Base-by-base conservation (phyloP, 2,888 invertebrate species). In the Tribolium freemani region DNA sequence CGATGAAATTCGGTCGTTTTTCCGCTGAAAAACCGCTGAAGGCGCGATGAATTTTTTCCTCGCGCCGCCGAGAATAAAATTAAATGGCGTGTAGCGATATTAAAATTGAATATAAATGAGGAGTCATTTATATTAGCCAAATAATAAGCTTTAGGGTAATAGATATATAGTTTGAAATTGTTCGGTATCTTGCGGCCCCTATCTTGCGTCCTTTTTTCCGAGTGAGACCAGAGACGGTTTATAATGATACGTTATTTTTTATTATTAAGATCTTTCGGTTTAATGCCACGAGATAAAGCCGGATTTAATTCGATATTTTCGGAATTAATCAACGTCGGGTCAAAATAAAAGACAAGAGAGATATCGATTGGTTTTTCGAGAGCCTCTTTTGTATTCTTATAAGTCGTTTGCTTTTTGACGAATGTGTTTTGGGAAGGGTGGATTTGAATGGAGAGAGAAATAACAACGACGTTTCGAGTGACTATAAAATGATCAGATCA, bases 161-260 rank as follows among this genome's bases (percentile, higher is more conserved):
- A 82, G 82, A 83, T 79, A 26, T 26, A 81, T 81, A 81, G 81
- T 81, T 81, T 81, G 76, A 75, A 76, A 78, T 81, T 79, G 77
- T 77, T 74, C 69, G 69, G 77, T 75, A 72, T 76, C 76, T 72
- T 72, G 72, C 75, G 74, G 77, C 75, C 76, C 77, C 79, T 73
- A 67, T 67, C 54, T 44, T 60, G 48, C 60, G 6, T 69, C 48
- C 72, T 70, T 60, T 56, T 46, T 75, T 54, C 8, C 20, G 21
- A 46, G 68, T 57, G 60, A 71, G 46, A 63, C 66, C 38, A 16
- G 69, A 69, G 71, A 66, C 77, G 77, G 75, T 74, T 79, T 79
- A 79, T 83, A 83, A 83, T 82, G 83, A 83, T 81, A 78, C 82
- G 82, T 81, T 78, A 83, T 83, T 82, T 83, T 82, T 83, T 83